Percentiles rank a stretch among this genome's conserved stretches.
These are phyloP conservation scores for Sparus aurata DNA, from an alignment of 2,797 vertebrate genomes.

Conservation along the genomic window DNA sequence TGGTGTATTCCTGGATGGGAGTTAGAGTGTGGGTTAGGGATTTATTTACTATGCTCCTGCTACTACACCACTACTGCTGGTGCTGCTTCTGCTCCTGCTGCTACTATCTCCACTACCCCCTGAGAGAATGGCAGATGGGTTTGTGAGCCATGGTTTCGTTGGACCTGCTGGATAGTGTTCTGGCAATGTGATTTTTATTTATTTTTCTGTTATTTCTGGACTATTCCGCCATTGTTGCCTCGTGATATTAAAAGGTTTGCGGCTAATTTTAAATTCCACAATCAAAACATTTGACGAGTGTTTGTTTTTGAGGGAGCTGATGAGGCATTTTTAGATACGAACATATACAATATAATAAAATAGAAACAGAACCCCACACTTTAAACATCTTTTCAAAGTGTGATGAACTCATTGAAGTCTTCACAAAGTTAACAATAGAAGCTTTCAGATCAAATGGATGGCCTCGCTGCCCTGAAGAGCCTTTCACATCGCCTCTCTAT, in stretches of 20 bases:
- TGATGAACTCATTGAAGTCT: conserved; percentile 14
- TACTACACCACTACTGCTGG: conserved; percentile 43
- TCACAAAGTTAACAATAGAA: conserved; percentile 3
- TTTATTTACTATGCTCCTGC: conserved; percentile 55
- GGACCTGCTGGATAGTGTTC: conserved; percentile 66
- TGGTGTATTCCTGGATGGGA: conserved; percentile 86
- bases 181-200: conserved; percentile 47
- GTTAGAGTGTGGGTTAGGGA: conserved; percentile 36
- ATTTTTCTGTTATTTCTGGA: conserved; percentile 33
- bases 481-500: conserved; percentile 56
- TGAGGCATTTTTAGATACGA: neutral
- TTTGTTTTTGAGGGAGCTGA: neutral
- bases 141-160: conserved; percentile 67
- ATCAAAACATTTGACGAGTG: neutral
- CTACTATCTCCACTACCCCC: conserved; percentile 78
- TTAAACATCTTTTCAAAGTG: neutral
- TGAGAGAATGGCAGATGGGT: conserved; percentile 75
- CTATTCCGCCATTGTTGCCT: conserved; percentile 26
- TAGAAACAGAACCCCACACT: neutral
- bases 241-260: neutral
- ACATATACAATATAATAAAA: neutral
- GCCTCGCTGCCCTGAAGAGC: conserved; percentile 52
- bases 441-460: conserved; percentile 56
- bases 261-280: neutral
- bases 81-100: conserved; percentile 49